Percentiles rank a stretch among this genome's conserved stretches.
Conservation (phyloP, 2,797 vertebrate species). For the Gobionotothen gibberifrons region DNA sequence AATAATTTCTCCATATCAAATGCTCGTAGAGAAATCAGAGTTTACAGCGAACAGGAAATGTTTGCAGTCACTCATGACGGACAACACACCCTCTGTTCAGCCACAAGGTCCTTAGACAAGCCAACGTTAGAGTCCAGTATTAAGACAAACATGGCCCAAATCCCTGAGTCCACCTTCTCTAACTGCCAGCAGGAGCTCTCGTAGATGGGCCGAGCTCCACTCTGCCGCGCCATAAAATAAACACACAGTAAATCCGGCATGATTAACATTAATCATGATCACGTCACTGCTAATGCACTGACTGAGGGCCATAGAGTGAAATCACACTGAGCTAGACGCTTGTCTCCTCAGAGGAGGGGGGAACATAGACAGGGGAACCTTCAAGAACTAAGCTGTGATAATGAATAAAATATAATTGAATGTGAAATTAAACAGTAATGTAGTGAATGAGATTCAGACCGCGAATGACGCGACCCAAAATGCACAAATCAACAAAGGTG, state of each 20-base stretch:
- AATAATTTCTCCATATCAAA: conserved; percentile 46
- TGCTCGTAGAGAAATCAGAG: conserved; percentile 56
- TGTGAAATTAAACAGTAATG: conserved; percentile 32
- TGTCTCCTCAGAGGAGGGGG: conserved; percentile 38
- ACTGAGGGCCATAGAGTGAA: conserved; percentile 67
- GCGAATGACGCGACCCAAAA: conserved; percentile 31
- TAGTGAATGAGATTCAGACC: conserved; percentile 18
- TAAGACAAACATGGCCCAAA: conserved; percentile 72
- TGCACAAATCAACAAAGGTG: conserved; percentile 54
- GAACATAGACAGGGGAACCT: conserved; percentile 26
- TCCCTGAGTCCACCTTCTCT: conserved; percentile 54
- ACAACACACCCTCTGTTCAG: conserved; percentile 75
- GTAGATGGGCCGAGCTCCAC: conserved; percentile 51
- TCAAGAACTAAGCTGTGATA: conserved; percentile 34
- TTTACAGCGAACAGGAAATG: conserved; percentile 58
- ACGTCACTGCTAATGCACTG: conserved; percentile 76
- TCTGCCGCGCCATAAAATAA: conserved; percentile 81
- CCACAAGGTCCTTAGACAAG: conserved; percentile 46
- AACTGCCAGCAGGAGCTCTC: conserved; percentile 70
- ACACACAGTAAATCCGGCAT: conserved; percentile 81
- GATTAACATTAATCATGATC: conserved; percentile 83
- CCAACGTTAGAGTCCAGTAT: conserved; percentile 59
- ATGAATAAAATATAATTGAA: conserved; percentile 41
- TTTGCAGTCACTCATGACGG: conserved; percentile 67
- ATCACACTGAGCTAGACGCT: conserved; percentile 58